phyloP scores from a whole-genome alignment of 1,140 invertebrate genomes.

The Sitophilus oryzae region DNA sequence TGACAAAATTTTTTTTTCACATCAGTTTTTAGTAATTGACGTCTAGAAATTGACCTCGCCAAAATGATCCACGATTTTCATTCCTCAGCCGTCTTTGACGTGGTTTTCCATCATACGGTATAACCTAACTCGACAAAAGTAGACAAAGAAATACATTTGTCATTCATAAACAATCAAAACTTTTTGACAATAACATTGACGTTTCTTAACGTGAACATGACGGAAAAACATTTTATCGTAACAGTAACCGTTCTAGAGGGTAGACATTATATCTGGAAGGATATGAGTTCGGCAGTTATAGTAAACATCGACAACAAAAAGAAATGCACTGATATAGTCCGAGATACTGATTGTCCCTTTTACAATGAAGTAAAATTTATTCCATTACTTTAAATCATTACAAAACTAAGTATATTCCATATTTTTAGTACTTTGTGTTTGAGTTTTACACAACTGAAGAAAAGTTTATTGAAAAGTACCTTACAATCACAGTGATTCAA shows the following conservation, averaged over 20 bases:
- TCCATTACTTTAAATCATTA: too few species aligned
- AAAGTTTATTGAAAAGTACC: constrained; percentile 44
- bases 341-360: constrained; percentile 52
- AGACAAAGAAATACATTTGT: too few species aligned
- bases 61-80: too few species aligned
- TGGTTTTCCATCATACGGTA: too few species aligned
- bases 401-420: too few species aligned
- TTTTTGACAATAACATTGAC: too few species aligned
- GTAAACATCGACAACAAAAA: constrained; percentile 52
- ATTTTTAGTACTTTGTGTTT: constrained; percentile 62
- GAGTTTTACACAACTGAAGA: constrained; percentile 53
- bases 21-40: too few species aligned
- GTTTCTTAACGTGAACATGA: constrained; percentile 6
- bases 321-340: constrained; percentile 48
- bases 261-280: constrained; percentile 46
- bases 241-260: constrained; percentile 51
- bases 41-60: too few species aligned
- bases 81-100: too few species aligned
- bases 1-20: too few species aligned
- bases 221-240: constrained; percentile 35
- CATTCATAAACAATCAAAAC: too few species aligned
- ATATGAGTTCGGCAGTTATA: constrained; percentile 52
- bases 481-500: constrained; percentile 43
- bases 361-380: constrained; percentile 59
- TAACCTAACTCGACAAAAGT: too few species aligned